Percentiles rank a stretch among this genome's conserved stretches.
phyloP scores from a whole-genome alignment of 1,140 invertebrate genomes.

The Drosophila triauraria region DNA sequence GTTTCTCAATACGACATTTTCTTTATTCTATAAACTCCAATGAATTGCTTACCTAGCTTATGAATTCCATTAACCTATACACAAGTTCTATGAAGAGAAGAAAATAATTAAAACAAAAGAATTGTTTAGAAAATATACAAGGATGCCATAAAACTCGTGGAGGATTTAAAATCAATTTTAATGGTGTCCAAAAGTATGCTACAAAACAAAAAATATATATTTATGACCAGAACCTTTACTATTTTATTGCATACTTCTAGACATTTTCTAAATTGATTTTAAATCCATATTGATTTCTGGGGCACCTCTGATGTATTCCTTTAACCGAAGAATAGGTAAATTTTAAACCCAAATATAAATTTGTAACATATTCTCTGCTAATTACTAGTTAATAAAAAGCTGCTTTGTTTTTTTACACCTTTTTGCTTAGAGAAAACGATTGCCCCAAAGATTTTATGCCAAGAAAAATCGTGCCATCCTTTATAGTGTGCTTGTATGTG shows the following conservation, averaged over 20 bases:
- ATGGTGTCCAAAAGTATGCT: neutral
- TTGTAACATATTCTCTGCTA: no score
- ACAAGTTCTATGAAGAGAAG: no score
- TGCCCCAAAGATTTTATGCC: neutral
- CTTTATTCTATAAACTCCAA: neutral
- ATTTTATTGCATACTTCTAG: neutral
- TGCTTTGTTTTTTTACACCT: neutral
- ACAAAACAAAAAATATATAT: no score
- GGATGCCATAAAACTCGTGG: no score
- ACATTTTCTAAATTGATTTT: neutral
- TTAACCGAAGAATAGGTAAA: neutral
- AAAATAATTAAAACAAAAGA: neutral
- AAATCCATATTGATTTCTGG: neutral
- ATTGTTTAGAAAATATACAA: neutral
- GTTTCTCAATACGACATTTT: neutral
- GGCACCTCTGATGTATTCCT: neutral
- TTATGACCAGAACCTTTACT: neutral
- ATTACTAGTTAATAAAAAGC: no score
- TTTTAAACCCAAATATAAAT: no score
- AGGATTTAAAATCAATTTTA: no score
- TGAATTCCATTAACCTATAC: neutral
- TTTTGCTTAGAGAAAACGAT: neutral
- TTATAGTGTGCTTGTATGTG: neutral
- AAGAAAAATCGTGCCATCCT: slow-evolving; percentile 18
- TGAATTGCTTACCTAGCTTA: neutral